phyloP scores from a whole-genome alignment of 2,113 vertebrate genomes.

The Tragelaphus buxtoni region DNA sequence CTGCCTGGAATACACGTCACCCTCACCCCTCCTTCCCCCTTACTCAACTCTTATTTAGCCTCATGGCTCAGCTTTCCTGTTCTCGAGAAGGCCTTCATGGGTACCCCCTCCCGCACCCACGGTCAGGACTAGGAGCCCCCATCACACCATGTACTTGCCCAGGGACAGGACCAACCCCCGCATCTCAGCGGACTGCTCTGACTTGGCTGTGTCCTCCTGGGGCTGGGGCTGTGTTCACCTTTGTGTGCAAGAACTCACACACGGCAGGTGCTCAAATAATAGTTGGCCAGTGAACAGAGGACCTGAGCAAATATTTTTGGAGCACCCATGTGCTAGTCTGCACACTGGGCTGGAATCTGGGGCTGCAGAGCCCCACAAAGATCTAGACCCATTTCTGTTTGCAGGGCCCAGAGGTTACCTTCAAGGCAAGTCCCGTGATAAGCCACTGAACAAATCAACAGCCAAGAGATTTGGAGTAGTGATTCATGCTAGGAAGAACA shows the following conservation, averaged over 20 bases:
- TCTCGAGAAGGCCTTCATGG: not conserved
- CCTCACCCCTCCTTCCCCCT: slow-evolving; percentile 33
- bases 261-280: not conserved
- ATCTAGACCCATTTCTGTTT: not conserved
- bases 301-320: not conserved
- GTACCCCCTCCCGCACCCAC: not conserved
- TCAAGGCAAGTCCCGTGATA: not conserved
- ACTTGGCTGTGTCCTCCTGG: no score
- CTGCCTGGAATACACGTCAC: slow-evolving; percentile 17
- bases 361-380: not conserved
- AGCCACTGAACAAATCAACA: not conserved
- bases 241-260: not conserved
- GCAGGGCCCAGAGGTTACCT: not conserved
- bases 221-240: not conserved
- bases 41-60: slow-evolving; percentile 11
- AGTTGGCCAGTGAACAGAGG: not conserved
- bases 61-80: slow-evolving; percentile 20
- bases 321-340: not conserved
- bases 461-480: not conserved
- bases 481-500: not conserved
- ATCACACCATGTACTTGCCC: not conserved
- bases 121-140: not conserved
- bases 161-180: no score
- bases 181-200: no score
- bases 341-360: not conserved